phyloP scores from a whole-genome alignment of 2,797 vertebrate species.

The Avahi laniger region DNA sequence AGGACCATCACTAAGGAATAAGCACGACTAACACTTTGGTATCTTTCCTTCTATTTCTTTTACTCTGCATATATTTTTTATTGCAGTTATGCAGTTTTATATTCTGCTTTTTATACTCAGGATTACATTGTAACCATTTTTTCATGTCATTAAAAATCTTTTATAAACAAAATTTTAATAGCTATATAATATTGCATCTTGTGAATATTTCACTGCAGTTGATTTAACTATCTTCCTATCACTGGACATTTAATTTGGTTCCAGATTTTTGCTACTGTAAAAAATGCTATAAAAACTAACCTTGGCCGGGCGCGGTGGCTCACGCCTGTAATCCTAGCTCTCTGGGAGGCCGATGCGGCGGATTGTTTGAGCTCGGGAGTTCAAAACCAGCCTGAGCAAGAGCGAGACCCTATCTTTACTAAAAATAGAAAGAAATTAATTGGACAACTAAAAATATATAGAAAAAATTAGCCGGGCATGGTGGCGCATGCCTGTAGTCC shows the following conservation, averaged over 20 bases:
- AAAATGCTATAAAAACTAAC: slow-evolving; percentile 10
- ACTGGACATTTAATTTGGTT: slow-evolving; percentile 54
- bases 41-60: slow-evolving; percentile 50
- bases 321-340: too few species aligned
- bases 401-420: too few species aligned
- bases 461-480: too few species aligned
- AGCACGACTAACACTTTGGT: slow-evolving; percentile 12
- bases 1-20: not conserved
- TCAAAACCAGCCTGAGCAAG: too few species aligned
- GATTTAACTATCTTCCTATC: slow-evolving; percentile 37
- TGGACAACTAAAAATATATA: too few species aligned
- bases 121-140: slow-evolving; percentile 45
- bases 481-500: too few species aligned
- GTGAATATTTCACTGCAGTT: slow-evolving; percentile 33
- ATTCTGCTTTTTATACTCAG: slow-evolving; percentile 34
- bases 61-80: slow-evolving; percentile 20
- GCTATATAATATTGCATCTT: not conserved
- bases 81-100: not conserved
- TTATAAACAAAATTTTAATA: slow-evolving; percentile 55
- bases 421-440: too few species aligned
- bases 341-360: too few species aligned
- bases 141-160: slow-evolving; percentile 38
- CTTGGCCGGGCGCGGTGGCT: too few species aligned
- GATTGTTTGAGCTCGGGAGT: too few species aligned
- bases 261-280: slow-evolving; percentile 15